Evolutionary conservation across 2,113 vertebrate species (phyloP), one percentile per base, ranked within the genome.

Genomic region (Calidris pygmaea): DNA sequence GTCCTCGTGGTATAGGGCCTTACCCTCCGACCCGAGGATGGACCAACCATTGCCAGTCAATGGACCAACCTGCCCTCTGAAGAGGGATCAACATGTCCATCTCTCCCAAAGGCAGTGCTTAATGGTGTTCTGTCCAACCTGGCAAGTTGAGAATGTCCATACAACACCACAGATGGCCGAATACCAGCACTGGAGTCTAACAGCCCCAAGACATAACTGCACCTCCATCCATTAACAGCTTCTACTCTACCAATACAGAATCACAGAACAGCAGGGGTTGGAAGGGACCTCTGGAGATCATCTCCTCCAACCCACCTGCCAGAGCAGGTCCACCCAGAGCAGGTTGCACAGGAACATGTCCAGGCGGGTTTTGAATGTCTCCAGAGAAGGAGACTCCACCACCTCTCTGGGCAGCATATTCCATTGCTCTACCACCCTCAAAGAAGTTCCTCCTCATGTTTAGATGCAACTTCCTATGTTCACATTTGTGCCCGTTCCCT

Each of bases 111-210:
- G 0, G 2, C 29, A 9, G 22, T 7, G 21, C 34, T 72, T 39
- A 39, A 14, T 3, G 11, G 32, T 7, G 6, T 37, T 76, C 35
- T 7, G 5, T 15, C 45, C 21, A 7, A 35, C 0, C 0, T 4
- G 32, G 35, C 12, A 47, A 14, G 6, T 4, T 20, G 50, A 81
- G 27, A 10, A 10, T 16, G 20, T 32, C 53, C 8, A 0, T 6
- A 3, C 12, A 53, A 50, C 35, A 60, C 12, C 88, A 48, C 15
- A 65, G 26, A 13, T 7, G 6, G 17, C 6, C 12, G 7, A 60
- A 81, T 1, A 67, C 14, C 34, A 78, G 34, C 9, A 3, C 65
- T 19, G 6, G 45, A 76, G 26, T 19, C 50, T 7, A 91, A 45
- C 4, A 45, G 50, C 32, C 18, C 15, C 63, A 55, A 48, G 73